A percentile compares a stretch with the other conserved stretches of the same genome.
Evolutionary conservation across 2,888 invertebrate genomes (phyloP).

Genomic region (Ptilodon capucinus): DNA sequence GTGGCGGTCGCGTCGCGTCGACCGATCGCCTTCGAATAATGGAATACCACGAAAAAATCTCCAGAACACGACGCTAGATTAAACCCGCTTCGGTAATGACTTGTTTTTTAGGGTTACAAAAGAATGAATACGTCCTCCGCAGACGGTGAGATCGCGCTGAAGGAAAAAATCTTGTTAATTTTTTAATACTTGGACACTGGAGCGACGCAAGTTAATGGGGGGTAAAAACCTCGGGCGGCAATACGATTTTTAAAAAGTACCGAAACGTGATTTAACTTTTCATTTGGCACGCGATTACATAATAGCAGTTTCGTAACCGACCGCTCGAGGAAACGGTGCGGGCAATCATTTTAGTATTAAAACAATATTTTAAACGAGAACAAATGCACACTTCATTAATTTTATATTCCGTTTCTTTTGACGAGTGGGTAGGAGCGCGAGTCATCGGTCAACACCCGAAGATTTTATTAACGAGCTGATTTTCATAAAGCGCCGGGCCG

Average conservation of each 20-base stretch:
- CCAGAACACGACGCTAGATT: slow-evolving; percentile 71
- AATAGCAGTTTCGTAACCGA: slow-evolving; percentile 20
- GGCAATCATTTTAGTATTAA: slow-evolving; percentile 18
- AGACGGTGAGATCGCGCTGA: slow-evolving; percentile 59
- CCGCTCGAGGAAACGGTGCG: slow-evolving; percentile 27
- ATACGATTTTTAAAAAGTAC: slow-evolving; percentile 40
- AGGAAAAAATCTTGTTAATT: slow-evolving; percentile 69
- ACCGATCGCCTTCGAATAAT: slow-evolving; percentile 75
- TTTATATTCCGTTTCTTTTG: slow-evolving; percentile 34
- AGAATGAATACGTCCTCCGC: slow-evolving; percentile 77
- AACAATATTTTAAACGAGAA: slow-evolving; percentile 15
- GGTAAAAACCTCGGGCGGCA: slow-evolving; percentile 44
- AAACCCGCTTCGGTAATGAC: slow-evolving; percentile 78
- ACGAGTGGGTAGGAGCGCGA: slow-evolving; percentile 22
- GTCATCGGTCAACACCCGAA: slow-evolving; percentile 54
- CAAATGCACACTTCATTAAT: slow-evolving; percentile 37
- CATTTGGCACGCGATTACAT: slow-evolving; percentile 32
- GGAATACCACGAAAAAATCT: slow-evolving; percentile 72
- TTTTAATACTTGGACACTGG: slow-evolving; percentile 57
- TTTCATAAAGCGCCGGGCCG: slow-evolving; percentile 55
- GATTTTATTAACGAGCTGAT: slow-evolving; percentile 68
- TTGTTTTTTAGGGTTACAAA: slow-evolving; percentile 81
- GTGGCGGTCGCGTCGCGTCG: slow-evolving; percentile 59
- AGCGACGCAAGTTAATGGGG: slow-evolving; percentile 61
- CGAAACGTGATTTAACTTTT: slow-evolving; percentile 46